Evolutionary conservation across 1,140 invertebrate species (phyloP).

Genomic region (Ruditapes philippinarum): DNA sequence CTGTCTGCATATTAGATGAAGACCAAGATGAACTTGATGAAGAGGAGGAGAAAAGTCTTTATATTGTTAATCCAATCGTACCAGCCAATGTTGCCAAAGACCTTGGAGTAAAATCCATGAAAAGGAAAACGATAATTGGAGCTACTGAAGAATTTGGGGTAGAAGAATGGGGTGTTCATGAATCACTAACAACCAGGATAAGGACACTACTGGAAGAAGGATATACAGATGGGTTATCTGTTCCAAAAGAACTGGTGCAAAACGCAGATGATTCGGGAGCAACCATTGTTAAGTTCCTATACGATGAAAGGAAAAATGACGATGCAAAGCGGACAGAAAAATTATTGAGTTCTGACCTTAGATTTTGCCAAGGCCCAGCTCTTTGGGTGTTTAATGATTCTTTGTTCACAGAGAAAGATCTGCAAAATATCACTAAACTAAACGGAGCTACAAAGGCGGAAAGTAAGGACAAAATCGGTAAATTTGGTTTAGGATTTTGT

Average conservation of each 20-base stretch:
- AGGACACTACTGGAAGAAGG: constrained; percentile 62
- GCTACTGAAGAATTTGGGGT: constrained; percentile 51
- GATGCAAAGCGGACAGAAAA: constrained; percentile 75
- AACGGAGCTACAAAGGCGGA: constrained; percentile 80
- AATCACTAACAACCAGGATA: constrained; percentile 75
- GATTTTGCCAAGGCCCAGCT: constrained; percentile 75
- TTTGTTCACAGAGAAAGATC: constrained; percentile 74
- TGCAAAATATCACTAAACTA: constrained; percentile 76
- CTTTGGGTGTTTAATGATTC: constrained; percentile 79
- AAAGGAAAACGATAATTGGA: constrained; percentile 50
- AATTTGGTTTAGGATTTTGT: constrained; percentile 83
- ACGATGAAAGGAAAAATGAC: constrained; percentile 79
- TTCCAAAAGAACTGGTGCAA: constrained; percentile 82
- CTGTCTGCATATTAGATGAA: constrained; percentile 40
- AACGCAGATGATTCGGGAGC: constrained; percentile 87
- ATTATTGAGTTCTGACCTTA: constrained; percentile 76
- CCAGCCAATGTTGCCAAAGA: constrained; percentile 53
- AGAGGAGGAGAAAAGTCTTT: constrained; percentile 65
- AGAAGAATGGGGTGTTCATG: constrained; percentile 73
- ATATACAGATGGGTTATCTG: constrained; percentile 80
- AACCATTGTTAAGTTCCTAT: constrained; percentile 80
- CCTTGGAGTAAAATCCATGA: constrained; percentile 73
- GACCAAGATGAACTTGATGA: constrained; percentile 5
- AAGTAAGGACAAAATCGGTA: constrained; percentile 79
- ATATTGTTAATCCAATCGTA: constrained; percentile 69